Evolutionary conservation across 1,140 invertebrate species (phyloP).

Genomic region (Leptinotarsa undecemlineata): DNA sequence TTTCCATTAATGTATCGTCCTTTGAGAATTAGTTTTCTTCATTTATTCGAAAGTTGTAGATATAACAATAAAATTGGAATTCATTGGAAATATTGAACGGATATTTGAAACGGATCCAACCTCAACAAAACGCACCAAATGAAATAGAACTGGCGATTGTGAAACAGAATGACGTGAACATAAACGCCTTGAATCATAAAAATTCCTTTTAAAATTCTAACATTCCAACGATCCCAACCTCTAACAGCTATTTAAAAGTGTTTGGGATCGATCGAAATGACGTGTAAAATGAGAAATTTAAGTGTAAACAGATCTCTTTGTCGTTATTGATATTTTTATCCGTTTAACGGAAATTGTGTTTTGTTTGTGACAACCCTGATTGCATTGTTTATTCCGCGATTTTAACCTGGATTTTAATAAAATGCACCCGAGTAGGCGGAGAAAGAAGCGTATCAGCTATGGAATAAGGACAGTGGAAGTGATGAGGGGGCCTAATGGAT

Average conservation of each 20-base stretch:
- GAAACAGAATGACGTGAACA: slow-evolving; percentile 9
- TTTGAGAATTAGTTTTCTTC: too few relatives aligned
- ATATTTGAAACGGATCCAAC: neutral
- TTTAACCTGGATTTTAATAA: slow-evolving; percentile 28
- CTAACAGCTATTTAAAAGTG: slow-evolving; percentile 22
- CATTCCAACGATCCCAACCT: slow-evolving; percentile 11
- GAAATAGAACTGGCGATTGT: neutral
- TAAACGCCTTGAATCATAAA: neutral
- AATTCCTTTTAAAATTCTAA: slow-evolving; percentile 2
- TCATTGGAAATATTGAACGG: too few relatives aligned
- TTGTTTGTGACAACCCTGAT: neutral
- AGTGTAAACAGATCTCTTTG: neutral
- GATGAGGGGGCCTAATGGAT: slow-evolving; percentile 79
- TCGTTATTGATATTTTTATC: neutral
- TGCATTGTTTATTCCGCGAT: neutral
- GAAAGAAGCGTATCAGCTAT: slow-evolving; percentile 79
- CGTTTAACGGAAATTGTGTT: slow-evolving; percentile 10
- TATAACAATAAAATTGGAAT: neutral
- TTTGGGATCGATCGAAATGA: slow-evolving; percentile 12
- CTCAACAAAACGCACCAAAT: neutral
- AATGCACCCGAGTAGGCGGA: slow-evolving; percentile 73
- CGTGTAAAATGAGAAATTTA: slow-evolving; percentile 6
- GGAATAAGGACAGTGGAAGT: slow-evolving; percentile 86
- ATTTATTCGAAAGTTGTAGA: too few relatives aligned
- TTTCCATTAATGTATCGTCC: too few relatives aligned